phyloP scores from a whole-genome alignment of 2,888 invertebrate genomes.

The Caenorhabditis sp. region DNA sequence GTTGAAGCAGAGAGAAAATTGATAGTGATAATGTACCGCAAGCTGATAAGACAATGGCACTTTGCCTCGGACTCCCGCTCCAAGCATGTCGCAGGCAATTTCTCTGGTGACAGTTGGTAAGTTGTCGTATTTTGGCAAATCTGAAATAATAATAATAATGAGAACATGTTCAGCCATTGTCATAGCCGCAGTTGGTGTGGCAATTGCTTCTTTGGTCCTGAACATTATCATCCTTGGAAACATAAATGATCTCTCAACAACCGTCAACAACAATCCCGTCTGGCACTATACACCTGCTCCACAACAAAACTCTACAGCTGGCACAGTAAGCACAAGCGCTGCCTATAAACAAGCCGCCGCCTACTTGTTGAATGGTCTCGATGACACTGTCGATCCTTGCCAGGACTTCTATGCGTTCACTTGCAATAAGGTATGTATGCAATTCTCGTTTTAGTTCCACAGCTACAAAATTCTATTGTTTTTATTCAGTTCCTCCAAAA shows the following conservation, averaged over 20 bases:
- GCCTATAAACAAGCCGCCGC: constrained; percentile 49
- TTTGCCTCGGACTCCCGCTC: constrained; percentile 46
- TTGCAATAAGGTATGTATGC: constrained; percentile 69
- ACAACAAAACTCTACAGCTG: constrained; percentile 44
- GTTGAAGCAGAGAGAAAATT: constrained; percentile 8
- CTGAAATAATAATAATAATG: no score
- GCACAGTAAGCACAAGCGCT: constrained; percentile 27
- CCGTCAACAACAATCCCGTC: constrained; percentile 54
- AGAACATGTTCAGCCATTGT: constrained; percentile 69
- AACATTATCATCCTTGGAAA: constrained; percentile 72
- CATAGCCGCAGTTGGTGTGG: constrained; percentile 63
- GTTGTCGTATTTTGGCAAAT: no score
- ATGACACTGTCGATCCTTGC: constrained; percentile 76
- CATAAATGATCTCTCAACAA: constrained; percentile 58
- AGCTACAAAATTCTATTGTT: not conserved
- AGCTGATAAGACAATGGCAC: constrained; percentile 38
- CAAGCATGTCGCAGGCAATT: constrained; percentile 57
- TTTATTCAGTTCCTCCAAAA: constrained; percentile 60
- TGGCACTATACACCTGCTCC: constrained; percentile 61
- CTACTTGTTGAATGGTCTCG: constrained; percentile 75
- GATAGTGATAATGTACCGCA: constrained; percentile 2
- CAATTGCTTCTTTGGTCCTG: constrained; percentile 71
- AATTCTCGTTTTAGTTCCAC: not conserved
- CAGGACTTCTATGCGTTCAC: constrained; percentile 76
- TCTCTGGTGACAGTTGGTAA: constrained; percentile 37